A percentile compares a stretch with the other conserved stretches of the same genome.
Evolutionary conservation across 1,140 invertebrate genomes (phyloP).

Genomic region (Triops cancriformis): DNA sequence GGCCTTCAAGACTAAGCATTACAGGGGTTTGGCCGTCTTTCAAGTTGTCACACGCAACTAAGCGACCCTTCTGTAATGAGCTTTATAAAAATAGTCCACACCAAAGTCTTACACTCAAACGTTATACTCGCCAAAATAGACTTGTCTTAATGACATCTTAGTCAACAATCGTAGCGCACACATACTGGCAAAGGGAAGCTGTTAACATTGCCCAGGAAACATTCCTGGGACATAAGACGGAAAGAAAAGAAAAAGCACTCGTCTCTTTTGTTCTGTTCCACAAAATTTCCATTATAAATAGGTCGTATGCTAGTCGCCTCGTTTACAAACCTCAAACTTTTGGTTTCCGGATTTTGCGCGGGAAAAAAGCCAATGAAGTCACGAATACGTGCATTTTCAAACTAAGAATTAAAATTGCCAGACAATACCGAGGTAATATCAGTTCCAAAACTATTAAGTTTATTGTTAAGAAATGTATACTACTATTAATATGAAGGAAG

Average conservation of each 20-base stretch:
- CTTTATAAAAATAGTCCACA: conserved; percentile 11
- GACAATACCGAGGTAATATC: too few relatives aligned
- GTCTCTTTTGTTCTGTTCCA: neutral
- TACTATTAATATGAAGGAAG: too few relatives aligned
- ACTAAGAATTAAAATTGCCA: too few relatives aligned
- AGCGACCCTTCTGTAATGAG: conserved; percentile 7
- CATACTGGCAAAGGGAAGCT: neutral
- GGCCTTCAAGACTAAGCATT: neutral
- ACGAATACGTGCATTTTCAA: too few relatives aligned
- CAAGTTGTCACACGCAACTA: conserved; percentile 10
- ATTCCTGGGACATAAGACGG: neutral
- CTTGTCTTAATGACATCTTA: conserved; percentile 10
- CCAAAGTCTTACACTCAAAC: neutral
- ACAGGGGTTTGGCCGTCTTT: neutral
- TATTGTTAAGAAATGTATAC: too few relatives aligned
- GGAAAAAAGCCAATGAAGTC: too few relatives aligned
- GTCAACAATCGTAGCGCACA: neutral
- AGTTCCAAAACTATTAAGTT: too few relatives aligned
- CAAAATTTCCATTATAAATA: too few relatives aligned
- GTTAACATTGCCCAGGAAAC: neutral
- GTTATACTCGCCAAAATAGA: neutral
- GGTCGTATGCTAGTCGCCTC: too few relatives aligned
- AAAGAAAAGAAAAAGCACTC: neutral
- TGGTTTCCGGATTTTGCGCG: too few relatives aligned
- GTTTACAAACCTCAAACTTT: too few relatives aligned